Conservation (phyloP, 2,797 vertebrate genomes). For the Sphenodon punctatus region DNA sequence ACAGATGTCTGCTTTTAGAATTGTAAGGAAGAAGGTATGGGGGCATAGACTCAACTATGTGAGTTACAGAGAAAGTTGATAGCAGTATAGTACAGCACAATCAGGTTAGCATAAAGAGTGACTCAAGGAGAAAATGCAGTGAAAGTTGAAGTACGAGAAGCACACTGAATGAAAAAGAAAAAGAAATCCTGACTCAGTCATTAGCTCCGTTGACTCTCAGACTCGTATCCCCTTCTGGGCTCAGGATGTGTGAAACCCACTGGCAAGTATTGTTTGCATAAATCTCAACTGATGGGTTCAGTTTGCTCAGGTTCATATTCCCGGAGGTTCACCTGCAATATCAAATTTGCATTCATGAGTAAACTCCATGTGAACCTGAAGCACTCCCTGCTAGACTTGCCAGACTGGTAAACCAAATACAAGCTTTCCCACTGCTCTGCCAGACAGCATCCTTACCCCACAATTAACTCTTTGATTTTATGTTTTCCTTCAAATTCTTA, state of each 20-base stretch:
- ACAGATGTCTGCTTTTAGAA: background rate
- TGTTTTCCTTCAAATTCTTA: background rate
- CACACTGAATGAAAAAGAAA: rapidly evolving
- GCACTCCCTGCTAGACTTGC: background rate
- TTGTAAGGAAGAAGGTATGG: background rate
- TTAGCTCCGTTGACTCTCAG: background rate
- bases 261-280: rapidly evolving
- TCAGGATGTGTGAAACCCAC: background rate
- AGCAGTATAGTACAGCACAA: background rate
- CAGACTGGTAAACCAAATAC: background rate
- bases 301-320: background rate
- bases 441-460: background rate
- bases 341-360: constrained; percentile 1
- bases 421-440: background rate
- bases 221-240: background rate
- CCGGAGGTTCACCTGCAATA: too few species aligned
- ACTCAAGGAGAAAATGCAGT: background rate
- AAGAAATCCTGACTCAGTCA: background rate
- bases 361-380: background rate
- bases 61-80: background rate
- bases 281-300: background rate
- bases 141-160: rapidly evolving
- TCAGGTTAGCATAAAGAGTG: background rate
- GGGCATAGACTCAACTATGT: background rate
- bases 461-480: background rate